A percentile compares a stretch with the other conserved stretches of the same genome.
phyloP scores from a whole-genome alignment of 2,888 invertebrate species.

The Eupeodes latifasciatus region DNA sequence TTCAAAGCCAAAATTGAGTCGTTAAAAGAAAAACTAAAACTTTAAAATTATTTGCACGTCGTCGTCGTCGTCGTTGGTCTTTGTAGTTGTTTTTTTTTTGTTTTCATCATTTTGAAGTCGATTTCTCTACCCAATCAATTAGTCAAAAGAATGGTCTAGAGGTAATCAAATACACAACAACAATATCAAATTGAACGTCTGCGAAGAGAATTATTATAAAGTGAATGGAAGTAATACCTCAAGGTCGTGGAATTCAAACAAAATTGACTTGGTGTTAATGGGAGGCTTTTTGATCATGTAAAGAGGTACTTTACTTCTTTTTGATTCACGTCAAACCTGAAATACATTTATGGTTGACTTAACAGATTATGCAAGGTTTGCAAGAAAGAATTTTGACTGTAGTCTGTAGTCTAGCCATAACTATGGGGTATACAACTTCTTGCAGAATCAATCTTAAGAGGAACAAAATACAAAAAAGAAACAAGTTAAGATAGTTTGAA shows the following conservation, averaged over 20 bases:
- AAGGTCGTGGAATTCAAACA: slow-evolving; percentile 15
- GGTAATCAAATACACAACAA: background rate
- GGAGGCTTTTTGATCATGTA: background rate
- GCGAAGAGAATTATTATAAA: slow-evolving; percentile 5
- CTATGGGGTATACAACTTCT: slow-evolving; percentile 1
- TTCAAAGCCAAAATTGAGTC: slow-evolving; percentile 22
- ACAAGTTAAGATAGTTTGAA: background rate
- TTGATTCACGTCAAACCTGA: slow-evolving; percentile 24
- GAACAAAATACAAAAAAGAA: background rate
- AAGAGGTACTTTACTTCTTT: slow-evolving; percentile 1
- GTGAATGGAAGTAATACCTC: slow-evolving; percentile 26
- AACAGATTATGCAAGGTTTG: background rate
- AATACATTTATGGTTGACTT: slow-evolving; percentile 4
- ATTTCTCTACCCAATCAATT: slow-evolving; percentile 4
- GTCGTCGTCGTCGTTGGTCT: background rate
- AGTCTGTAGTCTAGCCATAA: background rate
- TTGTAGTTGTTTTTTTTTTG: background rate
- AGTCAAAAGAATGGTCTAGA: slow-evolving; percentile 10
- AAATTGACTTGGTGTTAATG: slow-evolving; percentile 1
- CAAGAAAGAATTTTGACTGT: background rate
- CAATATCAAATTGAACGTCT: background rate
- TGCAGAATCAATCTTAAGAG: background rate
- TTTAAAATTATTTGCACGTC: slow-evolving; percentile 14
- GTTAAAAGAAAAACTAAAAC: background rate
- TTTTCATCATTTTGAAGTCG: background rate